These are phyloP conservation scores for Ochropleura plecta DNA, from an alignment of 2,888 invertebrate species.

Conservation along the genomic window DNA sequence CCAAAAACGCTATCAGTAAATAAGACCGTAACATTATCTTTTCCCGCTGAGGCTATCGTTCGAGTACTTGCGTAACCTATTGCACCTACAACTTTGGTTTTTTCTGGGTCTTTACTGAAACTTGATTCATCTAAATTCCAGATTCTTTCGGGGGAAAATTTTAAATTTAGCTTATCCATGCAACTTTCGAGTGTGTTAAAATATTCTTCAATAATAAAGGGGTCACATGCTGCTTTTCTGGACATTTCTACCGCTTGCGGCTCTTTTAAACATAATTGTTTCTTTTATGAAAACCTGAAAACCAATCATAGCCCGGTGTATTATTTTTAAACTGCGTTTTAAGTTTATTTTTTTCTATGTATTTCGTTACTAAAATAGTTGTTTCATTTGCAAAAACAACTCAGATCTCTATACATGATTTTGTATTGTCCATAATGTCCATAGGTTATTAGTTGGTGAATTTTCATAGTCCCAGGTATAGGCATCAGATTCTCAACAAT, in stretches of 20 bases:
- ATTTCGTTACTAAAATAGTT: constrained; percentile 15
- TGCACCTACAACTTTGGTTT: constrained; percentile 48
- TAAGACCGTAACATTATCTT: constrained; percentile 48
- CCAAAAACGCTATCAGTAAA: neutral
- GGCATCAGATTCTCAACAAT: constrained; percentile 1
- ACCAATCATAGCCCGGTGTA: constrained; percentile 7
- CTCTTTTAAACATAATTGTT: constrained; percentile 1
- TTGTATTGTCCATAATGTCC: no score
- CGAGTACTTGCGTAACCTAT: constrained; percentile 39
- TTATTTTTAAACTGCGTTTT: constrained; percentile 12
- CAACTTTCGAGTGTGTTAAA: constrained; percentile 48
- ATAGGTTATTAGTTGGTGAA: no score
- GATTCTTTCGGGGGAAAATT: constrained; percentile 48
- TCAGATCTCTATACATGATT: no score
- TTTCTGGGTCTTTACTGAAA: constrained; percentile 27
- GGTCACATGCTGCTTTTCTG: constrained; percentile 55
- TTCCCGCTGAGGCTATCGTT: constrained; percentile 65
- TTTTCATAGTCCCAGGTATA: no score
- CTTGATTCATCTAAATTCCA: constrained; percentile 53
- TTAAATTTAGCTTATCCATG: constrained; percentile 45
- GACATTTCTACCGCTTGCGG: constrained; percentile 53
- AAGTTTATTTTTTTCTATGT: constrained; percentile 12
- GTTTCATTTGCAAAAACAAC: constrained; percentile 48
- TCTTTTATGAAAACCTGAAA: constrained; percentile 8
- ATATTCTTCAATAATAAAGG: constrained; percentile 54